Evolutionary conservation across 2,113 vertebrate genomes (phyloP).

Genomic region (Cygnus atratus): DNA sequence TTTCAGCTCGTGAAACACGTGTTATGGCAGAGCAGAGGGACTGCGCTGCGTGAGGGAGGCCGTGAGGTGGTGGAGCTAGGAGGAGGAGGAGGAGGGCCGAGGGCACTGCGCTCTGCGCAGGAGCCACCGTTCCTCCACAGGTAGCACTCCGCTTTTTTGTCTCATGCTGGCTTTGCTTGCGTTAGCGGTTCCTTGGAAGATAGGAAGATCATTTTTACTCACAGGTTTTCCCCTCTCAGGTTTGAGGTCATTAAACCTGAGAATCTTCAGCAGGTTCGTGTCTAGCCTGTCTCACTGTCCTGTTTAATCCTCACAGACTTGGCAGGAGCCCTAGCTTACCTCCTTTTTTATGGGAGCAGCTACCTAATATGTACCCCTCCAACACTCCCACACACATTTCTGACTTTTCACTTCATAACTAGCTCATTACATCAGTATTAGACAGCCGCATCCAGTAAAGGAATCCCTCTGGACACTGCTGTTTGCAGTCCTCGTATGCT

Average conservation of each 20-base stretch:
- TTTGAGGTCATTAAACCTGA: neutral
- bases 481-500: neutral
- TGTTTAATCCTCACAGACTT: neutral
- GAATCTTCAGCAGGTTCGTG: neutral
- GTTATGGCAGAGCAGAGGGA: neutral
- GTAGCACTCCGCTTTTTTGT: neutral
- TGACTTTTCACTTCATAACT: neutral
- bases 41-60: rapidly evolving
- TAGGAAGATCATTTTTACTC: neutral
- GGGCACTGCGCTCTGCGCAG: neutral
- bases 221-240: neutral
- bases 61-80: neutral
- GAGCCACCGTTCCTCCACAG: neutral
- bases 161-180: neutral
- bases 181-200: neutral
- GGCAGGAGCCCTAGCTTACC: neutral
- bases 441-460: neutral
- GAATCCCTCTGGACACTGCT: neutral
- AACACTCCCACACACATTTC: constrained; percentile 2
- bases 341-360: neutral
- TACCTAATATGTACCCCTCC: neutral
- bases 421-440: constrained; percentile 9
- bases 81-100: neutral
- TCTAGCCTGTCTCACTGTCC: neutral
- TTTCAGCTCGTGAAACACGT: neutral